Evolutionary conservation across 2,888 invertebrate species (phyloP), one percentile per base, ranked within the genome.

Genomic region (Autographa gamma): DNA sequence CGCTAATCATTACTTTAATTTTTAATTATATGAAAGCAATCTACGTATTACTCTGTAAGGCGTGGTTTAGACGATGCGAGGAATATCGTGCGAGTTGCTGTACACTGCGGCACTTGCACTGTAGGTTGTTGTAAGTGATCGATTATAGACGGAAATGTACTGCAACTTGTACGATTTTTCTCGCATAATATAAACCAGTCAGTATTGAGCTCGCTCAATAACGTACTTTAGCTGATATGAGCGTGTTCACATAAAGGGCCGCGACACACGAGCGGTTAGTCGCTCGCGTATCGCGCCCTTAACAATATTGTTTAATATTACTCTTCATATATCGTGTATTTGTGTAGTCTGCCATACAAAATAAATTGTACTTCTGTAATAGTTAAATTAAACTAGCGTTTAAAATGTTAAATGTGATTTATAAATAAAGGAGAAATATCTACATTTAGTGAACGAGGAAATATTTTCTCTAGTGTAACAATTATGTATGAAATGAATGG

Each of bases 371-470:
- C 86, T 89, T 91, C 90, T 86, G 84, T 86, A 83, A 83, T 88
- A 86, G 85, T 84, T 83, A 85, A 81, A 79, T 76, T 70, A 80
- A 90, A 88, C 76, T 91, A 91, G 91, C 82, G 87, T 89, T 87
- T 86, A 88, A 91, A 90, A 88, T 90, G 85, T 90, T 93, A 86
- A 92, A 93, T 94, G 95, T 95, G 94, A 94, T 94, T 90, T 93
- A 91, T 90, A 86, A 76, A 73, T 83, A 88, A 88, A 85, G 80
- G 82, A 90, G 70, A 88, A 87, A 85, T 92, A 88, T 91, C 68
- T 88, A 56, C 54, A 56, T 56, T 84, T 91, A 92, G 89, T 88
- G 88, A 90, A 82, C 81, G 86, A 88, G 88, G 88, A 88, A 89
- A 88, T 90, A 91, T 92, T 92, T 93, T 92, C 91, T 91, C 90